Evolutionary conservation across 1,140 invertebrate genomes (phyloP).

Genomic region (Ptiloglossa arizonensis): DNA sequence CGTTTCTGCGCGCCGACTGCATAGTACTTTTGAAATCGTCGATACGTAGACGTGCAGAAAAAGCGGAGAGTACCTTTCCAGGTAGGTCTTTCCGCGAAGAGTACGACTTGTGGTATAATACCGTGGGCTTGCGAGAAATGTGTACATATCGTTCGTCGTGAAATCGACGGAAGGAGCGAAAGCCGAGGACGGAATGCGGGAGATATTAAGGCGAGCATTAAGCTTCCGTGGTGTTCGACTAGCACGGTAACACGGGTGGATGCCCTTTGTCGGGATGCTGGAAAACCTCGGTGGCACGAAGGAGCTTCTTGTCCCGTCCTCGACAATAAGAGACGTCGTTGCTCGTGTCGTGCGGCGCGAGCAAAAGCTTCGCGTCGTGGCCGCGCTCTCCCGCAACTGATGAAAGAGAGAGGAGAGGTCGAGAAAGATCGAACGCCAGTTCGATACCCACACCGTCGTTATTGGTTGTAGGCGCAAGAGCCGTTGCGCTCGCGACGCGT

Average conservation of each 20-base stretch:
- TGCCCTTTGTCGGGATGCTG: neutral
- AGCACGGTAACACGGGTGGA: neutral
- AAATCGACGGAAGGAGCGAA: neutral
- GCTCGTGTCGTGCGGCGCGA: neutral
- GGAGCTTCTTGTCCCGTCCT: too few species aligned
- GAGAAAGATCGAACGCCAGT: neutral
- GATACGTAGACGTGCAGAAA: neutral
- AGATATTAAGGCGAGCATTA: slow-evolving; percentile 10
- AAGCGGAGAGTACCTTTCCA: neutral
- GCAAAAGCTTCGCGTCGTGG: too few species aligned
- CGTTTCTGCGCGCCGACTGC: too few species aligned
- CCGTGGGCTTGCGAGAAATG: neutral
- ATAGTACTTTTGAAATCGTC: too few species aligned
- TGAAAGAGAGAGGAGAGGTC: too few species aligned
- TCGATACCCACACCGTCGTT: neutral
- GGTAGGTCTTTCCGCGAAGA: neutral
- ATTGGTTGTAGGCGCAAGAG: neutral
- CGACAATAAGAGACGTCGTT: neutral
- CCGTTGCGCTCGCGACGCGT: neutral
- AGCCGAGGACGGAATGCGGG: neutral
- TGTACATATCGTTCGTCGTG: neutral
- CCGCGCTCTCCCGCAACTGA: neutral
- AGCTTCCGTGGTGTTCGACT: slow-evolving; percentile 10
- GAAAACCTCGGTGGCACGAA: neutral
- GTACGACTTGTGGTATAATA: neutral